These are phyloP conservation scores for Chloropsis cyanopogon DNA, from an alignment of 2,113 vertebrate species.

Conservation along the genomic window DNA sequence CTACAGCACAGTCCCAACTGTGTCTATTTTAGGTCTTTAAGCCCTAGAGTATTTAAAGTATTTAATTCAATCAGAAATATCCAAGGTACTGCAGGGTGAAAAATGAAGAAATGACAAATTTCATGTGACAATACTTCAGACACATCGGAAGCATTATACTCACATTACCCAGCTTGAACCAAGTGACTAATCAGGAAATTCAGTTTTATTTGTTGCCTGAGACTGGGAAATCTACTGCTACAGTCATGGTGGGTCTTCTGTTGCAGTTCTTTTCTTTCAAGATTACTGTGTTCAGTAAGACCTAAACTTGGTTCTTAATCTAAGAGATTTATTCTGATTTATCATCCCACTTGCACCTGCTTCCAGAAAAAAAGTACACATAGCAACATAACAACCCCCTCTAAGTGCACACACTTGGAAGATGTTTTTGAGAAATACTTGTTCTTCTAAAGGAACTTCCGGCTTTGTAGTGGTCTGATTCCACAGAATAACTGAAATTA, in stretches of 20 bases:
- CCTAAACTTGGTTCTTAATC: background rate
- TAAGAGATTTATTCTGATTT: background rate
- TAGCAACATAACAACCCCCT: background rate
- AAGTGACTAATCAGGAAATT: background rate
- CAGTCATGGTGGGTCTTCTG: background rate
- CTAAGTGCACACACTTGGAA: background rate
- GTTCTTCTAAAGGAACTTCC: background rate
- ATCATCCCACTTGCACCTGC: background rate
- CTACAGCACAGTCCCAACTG: background rate
- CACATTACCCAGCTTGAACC: background rate
- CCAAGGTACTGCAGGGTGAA: background rate
- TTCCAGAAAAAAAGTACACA: background rate
- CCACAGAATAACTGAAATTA: background rate
- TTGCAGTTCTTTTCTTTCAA: background rate
- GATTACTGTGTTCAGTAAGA: background rate
- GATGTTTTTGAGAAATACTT: background rate
- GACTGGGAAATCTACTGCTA: background rate
- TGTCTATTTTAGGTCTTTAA: background rate
- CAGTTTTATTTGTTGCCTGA: background rate
- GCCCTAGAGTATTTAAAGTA: background rate
- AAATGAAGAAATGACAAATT: background rate
- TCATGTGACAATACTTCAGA: background rate
- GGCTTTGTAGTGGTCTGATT: background rate
- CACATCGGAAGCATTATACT: background rate
- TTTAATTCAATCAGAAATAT: constrained; percentile 31